These are phyloP conservation scores for Dorcus parallelipipedus DNA, from an alignment of 2,888 invertebrate species.

Conservation along the genomic window DNA sequence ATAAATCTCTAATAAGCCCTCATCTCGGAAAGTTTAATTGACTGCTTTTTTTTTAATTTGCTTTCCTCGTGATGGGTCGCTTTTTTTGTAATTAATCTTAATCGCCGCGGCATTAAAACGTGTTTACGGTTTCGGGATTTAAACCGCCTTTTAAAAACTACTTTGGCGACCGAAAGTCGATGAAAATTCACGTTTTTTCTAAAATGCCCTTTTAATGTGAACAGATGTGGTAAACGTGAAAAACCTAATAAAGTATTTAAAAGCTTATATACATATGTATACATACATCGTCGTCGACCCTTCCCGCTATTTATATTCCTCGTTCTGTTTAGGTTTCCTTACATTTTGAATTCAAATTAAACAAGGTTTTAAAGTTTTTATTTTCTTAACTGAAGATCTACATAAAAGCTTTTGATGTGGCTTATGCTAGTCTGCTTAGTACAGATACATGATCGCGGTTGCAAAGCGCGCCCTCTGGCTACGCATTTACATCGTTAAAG, in stretches of 20 bases:
- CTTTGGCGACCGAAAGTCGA: no score
- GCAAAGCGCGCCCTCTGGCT: slow-evolving; percentile 41
- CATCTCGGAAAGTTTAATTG: slow-evolving; percentile 2
- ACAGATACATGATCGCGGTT: slow-evolving; percentile 35
- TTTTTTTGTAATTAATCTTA: not conserved
- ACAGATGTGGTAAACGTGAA: no score
- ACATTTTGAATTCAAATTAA: slow-evolving; percentile 40
- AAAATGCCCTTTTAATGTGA: no score
- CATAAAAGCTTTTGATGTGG: slow-evolving; percentile 50
- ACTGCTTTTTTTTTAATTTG: slow-evolving; percentile 1
- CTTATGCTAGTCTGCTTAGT: slow-evolving; percentile 41
- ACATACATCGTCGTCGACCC: not conserved
- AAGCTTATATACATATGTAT: not conserved
- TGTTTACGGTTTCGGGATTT: not conserved
- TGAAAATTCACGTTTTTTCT: no score
- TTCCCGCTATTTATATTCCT: slow-evolving; percentile 22
- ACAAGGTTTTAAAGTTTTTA: slow-evolving; percentile 48
- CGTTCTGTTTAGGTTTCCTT: slow-evolving; percentile 29
- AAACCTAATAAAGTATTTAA: not conserved
- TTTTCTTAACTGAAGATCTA: slow-evolving; percentile 48
- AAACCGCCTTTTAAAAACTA: no score
- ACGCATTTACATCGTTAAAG: slow-evolving; percentile 48
- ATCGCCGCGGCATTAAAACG: not conserved
- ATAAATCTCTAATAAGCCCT: slow-evolving; percentile 3
- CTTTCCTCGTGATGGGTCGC: not conserved